These are phyloP conservation scores for Junonia oenone DNA, from an alignment of 2,888 invertebrate genomes.

Conservation along the genomic window DNA sequence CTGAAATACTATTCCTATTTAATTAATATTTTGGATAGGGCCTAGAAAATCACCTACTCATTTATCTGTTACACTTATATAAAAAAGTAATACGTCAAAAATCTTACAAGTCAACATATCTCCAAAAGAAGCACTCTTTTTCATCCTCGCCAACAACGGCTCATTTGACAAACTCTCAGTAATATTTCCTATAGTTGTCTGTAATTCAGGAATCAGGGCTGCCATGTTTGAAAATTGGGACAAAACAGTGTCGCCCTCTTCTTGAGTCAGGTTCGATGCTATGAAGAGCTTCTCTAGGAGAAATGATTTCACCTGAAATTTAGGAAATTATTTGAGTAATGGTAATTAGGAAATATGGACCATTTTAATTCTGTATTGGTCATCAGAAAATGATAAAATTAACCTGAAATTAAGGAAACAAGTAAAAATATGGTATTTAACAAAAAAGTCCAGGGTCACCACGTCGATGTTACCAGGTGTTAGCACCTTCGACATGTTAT, in stretches of 20 bases:
- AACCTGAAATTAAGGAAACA: no score
- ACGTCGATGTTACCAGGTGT: no score
- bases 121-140: slow-evolving; percentile 46
- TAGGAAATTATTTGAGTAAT: not conserved
- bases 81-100: no score
- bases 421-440: no score
- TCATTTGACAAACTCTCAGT: slow-evolving; percentile 48
- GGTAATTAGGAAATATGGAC: not conserved
- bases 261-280: slow-evolving; percentile 67
- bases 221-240: slow-evolving; percentile 59
- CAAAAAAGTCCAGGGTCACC: no score
- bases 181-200: slow-evolving; percentile 46
- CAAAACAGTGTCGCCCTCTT: slow-evolving; percentile 63
- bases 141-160: slow-evolving; percentile 51
- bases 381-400: no score
- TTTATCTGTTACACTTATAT: no score
- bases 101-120: slow-evolving; percentile 39
- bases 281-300: slow-evolving; percentile 65
- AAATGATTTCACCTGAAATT: slow-evolving; percentile 57
- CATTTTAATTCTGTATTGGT: no score
- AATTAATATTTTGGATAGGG: no score
- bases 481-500: slow-evolving; percentile 38
- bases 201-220: slow-evolving; percentile 62
- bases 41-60: no score
- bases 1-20: no score